Evolutionary conservation across 2,797 vertebrate genomes (phyloP).

Genomic region (Pangasius larnaudii): DNA sequence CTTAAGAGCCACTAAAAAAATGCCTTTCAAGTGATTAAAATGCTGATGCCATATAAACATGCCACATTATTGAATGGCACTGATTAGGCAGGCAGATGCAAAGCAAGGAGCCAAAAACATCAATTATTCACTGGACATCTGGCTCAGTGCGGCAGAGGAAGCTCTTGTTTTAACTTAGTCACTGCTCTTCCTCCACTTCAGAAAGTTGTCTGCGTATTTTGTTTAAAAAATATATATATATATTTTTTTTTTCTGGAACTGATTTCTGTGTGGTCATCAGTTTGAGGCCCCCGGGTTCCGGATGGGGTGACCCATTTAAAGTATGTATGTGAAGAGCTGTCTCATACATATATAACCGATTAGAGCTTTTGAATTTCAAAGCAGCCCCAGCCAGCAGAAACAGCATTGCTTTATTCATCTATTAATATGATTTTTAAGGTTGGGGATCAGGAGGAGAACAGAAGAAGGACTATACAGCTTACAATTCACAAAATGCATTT

Average conservation of each 20-base stretch:
- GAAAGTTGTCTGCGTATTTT: constrained; percentile 20
- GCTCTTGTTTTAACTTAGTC: constrained; percentile 43
- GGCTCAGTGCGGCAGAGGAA: constrained; percentile 42
- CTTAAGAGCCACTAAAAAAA: constrained; percentile 19
- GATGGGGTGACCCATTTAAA: constrained; percentile 45
- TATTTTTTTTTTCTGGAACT: background rate
- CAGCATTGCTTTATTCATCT: constrained; percentile 48
- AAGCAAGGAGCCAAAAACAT: constrained; percentile 52
- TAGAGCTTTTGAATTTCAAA: constrained; percentile 59
- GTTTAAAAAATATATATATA: no score
- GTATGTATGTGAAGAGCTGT: constrained; percentile 37
- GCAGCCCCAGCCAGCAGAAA: constrained; percentile 57
- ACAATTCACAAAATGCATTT: constrained; percentile 43
- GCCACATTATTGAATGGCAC: constrained; percentile 47
- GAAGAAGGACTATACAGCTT: constrained; percentile 38
- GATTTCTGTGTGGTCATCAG: constrained; percentile 26
- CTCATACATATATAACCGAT: constrained; percentile 48
- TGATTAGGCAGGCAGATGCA: constrained; percentile 50
- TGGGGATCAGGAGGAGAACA: constrained; percentile 49
- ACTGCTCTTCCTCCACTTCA: constrained; percentile 32
- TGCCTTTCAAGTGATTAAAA: constrained; percentile 50
- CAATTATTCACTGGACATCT: constrained; percentile 57
- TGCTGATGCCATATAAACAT: constrained; percentile 49
- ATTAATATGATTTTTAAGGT: constrained; percentile 57
- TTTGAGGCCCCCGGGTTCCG: constrained; percentile 26